Percentiles rank a stretch among this genome's conserved stretches.
phyloP scores from a whole-genome alignment of 2,797 vertebrate species.

The Loriculus beryllinus region DNA sequence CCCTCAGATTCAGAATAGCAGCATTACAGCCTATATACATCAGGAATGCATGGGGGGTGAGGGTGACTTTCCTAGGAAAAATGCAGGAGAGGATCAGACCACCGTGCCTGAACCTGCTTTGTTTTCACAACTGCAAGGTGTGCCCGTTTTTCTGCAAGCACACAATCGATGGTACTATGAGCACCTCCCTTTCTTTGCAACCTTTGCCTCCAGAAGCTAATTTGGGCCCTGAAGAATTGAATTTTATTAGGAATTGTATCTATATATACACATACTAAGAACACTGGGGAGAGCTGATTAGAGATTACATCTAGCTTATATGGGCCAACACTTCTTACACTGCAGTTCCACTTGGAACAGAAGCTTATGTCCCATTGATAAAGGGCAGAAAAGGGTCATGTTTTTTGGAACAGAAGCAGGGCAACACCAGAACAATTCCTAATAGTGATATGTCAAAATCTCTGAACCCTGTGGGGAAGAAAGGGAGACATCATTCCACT shows the following conservation, averaged over 20 bases:
- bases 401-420: background rate
- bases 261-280: conserved; percentile 30
- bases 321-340: background rate
- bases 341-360: background rate
- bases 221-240: background rate
- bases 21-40: background rate
- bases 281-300: background rate
- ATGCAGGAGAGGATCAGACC: background rate
- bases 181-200: background rate
- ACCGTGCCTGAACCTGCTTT: background rate
- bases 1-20: fast-evolving
- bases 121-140: conserved; percentile 21
- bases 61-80: background rate
- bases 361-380: background rate
- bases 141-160: background rate
- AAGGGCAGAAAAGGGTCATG: background rate
- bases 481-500: background rate
- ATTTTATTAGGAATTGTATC: background rate
- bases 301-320: background rate
- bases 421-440: background rate
- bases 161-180: background rate
- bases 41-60: background rate
- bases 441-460: background rate
- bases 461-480: background rate
- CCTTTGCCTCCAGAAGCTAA: conserved; percentile 23